These are phyloP conservation scores for Pentalonia nigronervosa DNA, from an alignment of 1,140 invertebrate species.

Conservation along the genomic window DNA sequence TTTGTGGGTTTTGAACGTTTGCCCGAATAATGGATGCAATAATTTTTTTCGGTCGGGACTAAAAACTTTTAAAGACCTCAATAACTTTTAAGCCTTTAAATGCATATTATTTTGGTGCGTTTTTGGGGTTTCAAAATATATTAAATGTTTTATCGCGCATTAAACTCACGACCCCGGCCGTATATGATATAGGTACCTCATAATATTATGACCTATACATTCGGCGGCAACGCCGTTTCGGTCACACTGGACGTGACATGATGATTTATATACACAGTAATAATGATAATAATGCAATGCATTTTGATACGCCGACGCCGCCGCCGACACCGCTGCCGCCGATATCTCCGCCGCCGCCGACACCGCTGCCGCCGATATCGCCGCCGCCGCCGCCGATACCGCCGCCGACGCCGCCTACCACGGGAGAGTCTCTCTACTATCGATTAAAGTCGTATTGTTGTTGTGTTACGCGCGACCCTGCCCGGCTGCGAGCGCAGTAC, in stretches of 20 bases:
- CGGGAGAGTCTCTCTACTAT: not conserved
- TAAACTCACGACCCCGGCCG: too few relatives aligned
- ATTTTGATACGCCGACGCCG: not conserved
- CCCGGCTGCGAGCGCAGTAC: not conserved
- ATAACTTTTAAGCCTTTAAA: too few relatives aligned
- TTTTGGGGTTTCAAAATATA: not conserved
- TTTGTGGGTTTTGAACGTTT: too few relatives aligned
- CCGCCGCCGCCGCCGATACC: not conserved
- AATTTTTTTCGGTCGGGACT: too few relatives aligned
- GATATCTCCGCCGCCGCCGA: too few relatives aligned
- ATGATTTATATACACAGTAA: not conserved
- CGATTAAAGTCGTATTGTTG: constrained; percentile 6
- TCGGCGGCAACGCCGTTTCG: not conserved
- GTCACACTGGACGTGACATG: constrained; percentile 16
- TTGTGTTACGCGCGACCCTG: not conserved
- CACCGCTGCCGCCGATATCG: not conserved
- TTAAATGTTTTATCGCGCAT: not conserved
- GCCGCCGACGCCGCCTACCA: not conserved
- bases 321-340: not conserved
- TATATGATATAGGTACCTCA: too few relatives aligned
- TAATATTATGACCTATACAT: not conserved
- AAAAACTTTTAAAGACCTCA: too few relatives aligned
- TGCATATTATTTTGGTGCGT: too few relatives aligned
- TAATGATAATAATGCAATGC: not conserved
- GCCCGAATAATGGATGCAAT: too few relatives aligned